A percentile compares a stretch with the other conserved stretches of the same genome.
Evolutionary conservation across 2,888 invertebrate species (phyloP).

Genomic region (Lamellibrachia satsuma): DNA sequence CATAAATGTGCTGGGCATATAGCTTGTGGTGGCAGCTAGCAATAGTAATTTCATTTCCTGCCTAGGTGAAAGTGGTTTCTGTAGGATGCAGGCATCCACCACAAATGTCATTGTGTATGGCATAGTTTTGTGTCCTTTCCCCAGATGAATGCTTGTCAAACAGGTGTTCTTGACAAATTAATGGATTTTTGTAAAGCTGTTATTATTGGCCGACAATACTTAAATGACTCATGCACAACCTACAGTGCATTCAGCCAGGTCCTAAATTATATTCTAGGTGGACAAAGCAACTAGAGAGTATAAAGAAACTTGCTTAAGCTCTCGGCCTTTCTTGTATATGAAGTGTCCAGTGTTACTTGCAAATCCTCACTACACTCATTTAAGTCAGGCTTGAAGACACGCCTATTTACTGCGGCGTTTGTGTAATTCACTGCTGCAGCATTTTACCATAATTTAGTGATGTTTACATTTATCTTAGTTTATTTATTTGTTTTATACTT

Average conservation of each 20-base stretch:
- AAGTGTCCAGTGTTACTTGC: background rate
- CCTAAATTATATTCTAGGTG: constrained; percentile 1
- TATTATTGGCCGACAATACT: background rate
- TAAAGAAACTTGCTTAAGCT: background rate
- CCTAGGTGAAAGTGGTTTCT: background rate
- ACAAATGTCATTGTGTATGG: background rate
- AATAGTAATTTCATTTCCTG: background rate
- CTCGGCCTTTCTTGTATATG: background rate
- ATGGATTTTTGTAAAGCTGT: background rate
- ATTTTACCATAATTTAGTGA: too few species aligned
- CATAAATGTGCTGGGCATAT: background rate
- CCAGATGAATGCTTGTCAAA: background rate
- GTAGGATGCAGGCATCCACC: background rate
- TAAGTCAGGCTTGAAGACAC: too few species aligned
- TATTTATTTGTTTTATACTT: too few species aligned
- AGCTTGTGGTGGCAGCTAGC: background rate
- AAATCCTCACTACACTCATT: too few species aligned
- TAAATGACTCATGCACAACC: background rate
- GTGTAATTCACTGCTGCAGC: too few species aligned
- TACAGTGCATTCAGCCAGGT: background rate
- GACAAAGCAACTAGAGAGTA: background rate
- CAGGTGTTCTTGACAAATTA: constrained; percentile 4
- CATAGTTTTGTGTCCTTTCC: background rate
- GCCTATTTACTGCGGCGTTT: too few species aligned
- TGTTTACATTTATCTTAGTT: too few species aligned